Conservation (phyloP, 2,888 invertebrate genomes). For the Coecobrya sp. region DNA sequence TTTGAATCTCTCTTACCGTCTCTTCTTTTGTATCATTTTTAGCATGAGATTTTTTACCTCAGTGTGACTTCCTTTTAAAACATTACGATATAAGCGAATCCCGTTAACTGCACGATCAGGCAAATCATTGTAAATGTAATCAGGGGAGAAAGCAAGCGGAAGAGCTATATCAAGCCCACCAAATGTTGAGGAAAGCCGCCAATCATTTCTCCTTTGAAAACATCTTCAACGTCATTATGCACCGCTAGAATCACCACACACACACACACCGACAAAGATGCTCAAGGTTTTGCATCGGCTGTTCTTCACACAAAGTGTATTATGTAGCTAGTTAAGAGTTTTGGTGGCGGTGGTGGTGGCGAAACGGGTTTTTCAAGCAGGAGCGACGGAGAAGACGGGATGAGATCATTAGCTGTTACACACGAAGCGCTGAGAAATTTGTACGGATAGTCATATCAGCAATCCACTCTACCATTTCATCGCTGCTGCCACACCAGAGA, state of each 20-base stretch:
- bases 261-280: slow-evolving; percentile 50
- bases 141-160: slow-evolving; percentile 68
- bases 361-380: slow-evolving; percentile 20
- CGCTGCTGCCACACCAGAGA: background rate
- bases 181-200: slow-evolving; percentile 59
- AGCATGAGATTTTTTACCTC: background rate
- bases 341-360: background rate
- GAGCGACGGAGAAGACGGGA: slow-evolving; percentile 30
- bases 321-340: slow-evolving; percentile 53
- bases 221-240: slow-evolving; percentile 18
- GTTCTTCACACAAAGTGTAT: slow-evolving; percentile 22
- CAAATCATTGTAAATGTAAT: slow-evolving; percentile 59
- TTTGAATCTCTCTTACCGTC: slow-evolving; percentile 6
- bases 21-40: background rate
- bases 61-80: slow-evolving; percentile 1
- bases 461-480: slow-evolving; percentile 37
- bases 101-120: background rate
- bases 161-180: slow-evolving; percentile 38
- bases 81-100: background rate
- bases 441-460: slow-evolving; percentile 47
- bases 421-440: slow-evolving; percentile 51
- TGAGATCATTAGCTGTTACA: slow-evolving; percentile 72
- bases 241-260: background rate
- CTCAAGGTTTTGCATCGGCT: slow-evolving; percentile 47
- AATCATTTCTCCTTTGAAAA: slow-evolving; percentile 52